A percentile compares a stretch with the other conserved stretches of the same genome.
These are phyloP conservation scores for Otis tarda DNA, from an alignment of 2,113 vertebrate genomes.

Conservation along the genomic window DNA sequence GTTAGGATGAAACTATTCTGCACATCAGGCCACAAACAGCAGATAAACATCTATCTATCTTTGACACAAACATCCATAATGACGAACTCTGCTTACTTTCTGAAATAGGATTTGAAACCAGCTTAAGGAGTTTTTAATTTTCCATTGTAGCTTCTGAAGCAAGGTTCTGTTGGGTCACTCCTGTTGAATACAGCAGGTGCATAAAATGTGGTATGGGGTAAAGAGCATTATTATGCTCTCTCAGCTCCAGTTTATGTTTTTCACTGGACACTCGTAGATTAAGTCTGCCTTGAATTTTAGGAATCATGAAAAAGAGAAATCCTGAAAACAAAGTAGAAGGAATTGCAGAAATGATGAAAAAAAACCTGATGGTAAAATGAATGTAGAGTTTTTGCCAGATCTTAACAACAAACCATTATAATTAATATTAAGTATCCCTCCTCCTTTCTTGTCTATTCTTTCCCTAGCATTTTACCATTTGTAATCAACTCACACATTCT, in stretches of 20 bases:
- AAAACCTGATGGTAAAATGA: neutral
- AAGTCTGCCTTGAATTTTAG: neutral
- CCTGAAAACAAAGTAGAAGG: neutral
- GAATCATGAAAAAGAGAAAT: neutral
- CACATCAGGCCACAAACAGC: neutral
- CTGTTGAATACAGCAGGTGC: rapidly evolving
- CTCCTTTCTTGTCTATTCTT: neutral
- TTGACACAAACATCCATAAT: too few species aligned
- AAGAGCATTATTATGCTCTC: neutral
- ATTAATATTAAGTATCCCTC: rapidly evolving
- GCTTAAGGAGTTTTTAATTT: neutral
- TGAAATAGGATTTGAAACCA: neutral
- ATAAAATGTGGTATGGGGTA: rapidly evolving
- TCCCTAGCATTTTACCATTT: neutral
- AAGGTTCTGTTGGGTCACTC: neutral
- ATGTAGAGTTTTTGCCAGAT: rapidly evolving
- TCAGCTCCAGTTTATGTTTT: neutral
- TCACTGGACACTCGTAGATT: neutral
- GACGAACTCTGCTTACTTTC: neutral
- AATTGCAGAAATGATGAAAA: neutral
- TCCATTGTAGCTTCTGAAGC: neutral
- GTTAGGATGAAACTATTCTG: neutral
- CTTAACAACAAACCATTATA: neutral
- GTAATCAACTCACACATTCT: neutral
- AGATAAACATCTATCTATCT: neutral